These are phyloP conservation scores for Apodemus sylvaticus DNA, from an alignment of 2,113 vertebrate species.

Conservation along the genomic window DNA sequence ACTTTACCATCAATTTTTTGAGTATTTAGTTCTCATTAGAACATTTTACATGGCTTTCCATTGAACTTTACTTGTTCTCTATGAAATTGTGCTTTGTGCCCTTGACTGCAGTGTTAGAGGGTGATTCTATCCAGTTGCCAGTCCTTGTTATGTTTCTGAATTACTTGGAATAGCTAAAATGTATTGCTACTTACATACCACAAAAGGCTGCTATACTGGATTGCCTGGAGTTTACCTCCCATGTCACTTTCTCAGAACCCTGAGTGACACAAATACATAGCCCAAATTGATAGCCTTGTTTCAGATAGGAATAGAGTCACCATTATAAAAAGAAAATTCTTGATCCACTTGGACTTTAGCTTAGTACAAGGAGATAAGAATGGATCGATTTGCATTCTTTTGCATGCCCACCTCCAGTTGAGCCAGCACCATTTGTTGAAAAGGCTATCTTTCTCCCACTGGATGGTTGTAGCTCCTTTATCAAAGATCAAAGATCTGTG, in stretches of 20 bases:
- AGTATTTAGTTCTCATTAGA: not conserved
- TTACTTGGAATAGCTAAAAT: not conserved
- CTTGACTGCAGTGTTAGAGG: not conserved
- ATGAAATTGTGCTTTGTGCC: not conserved
- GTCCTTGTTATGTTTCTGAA: not conserved
- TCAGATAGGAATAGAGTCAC: slow-evolving; percentile 2
- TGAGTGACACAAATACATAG: not conserved
- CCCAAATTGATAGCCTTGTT: not conserved
- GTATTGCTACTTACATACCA: not conserved
- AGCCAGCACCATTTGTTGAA: too few species aligned
- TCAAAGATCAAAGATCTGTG: too few species aligned
- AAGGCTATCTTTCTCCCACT: too few species aligned
- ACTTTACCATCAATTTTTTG: not conserved
- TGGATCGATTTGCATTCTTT: too few species aligned
- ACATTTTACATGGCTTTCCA: not conserved
- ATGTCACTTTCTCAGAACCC: not conserved
- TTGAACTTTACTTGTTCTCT: not conserved
- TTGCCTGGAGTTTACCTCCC: not conserved
- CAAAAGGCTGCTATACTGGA: not conserved
- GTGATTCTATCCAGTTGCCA: not conserved
- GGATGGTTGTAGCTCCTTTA: too few species aligned
- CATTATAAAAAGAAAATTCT: not conserved
- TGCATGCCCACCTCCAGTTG: too few species aligned
- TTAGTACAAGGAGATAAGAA: too few species aligned
- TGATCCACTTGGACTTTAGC: too few species aligned